Conservation (phyloP, 2,113 vertebrate species). For the Colistium nudipinnis region DNA sequence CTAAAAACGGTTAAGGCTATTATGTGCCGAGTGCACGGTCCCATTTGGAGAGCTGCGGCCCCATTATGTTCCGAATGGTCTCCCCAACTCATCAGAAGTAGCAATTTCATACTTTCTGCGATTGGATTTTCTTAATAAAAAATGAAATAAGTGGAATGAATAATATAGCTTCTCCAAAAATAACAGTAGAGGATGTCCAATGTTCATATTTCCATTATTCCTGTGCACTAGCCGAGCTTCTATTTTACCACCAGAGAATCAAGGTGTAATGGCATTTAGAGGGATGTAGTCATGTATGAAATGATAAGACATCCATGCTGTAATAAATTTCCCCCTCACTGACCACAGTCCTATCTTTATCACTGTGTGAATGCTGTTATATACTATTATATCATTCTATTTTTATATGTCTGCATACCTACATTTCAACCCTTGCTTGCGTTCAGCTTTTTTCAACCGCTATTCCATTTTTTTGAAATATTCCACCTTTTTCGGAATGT, state of each 20-base stretch:
- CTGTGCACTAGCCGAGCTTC: background rate
- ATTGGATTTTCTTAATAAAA: conserved; percentile 53
- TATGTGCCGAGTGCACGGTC: conserved; percentile 48
- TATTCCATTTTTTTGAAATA: no score
- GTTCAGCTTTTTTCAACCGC: no score
- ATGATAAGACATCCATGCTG: conserved; percentile 30
- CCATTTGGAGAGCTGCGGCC: conserved; percentile 45
- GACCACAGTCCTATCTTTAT: conserved; percentile 1
- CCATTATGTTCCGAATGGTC: conserved; percentile 55
- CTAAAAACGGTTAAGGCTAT: conserved; percentile 55
- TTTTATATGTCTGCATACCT: no score
- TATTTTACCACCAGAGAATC: conserved; percentile 10
- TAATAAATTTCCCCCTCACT: conserved; percentile 45
- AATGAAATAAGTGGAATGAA: conserved; percentile 38
- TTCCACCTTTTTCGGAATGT: no score
- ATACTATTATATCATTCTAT: no score
- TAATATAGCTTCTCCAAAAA: conserved; percentile 25
- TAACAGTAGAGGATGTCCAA: conserved; percentile 5
- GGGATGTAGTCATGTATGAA: conserved; percentile 45
- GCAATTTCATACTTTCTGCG: conserved; percentile 22
- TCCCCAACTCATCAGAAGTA: conserved; percentile 38
- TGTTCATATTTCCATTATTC: background rate
- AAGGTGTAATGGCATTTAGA: conserved; percentile 38
- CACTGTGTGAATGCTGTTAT: no score
- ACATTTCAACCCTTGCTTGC: no score